A percentile compares a stretch with the other conserved stretches of the same genome.
phyloP scores from a whole-genome alignment of 1,140 invertebrate genomes.

The Eueides isabella region DNA sequence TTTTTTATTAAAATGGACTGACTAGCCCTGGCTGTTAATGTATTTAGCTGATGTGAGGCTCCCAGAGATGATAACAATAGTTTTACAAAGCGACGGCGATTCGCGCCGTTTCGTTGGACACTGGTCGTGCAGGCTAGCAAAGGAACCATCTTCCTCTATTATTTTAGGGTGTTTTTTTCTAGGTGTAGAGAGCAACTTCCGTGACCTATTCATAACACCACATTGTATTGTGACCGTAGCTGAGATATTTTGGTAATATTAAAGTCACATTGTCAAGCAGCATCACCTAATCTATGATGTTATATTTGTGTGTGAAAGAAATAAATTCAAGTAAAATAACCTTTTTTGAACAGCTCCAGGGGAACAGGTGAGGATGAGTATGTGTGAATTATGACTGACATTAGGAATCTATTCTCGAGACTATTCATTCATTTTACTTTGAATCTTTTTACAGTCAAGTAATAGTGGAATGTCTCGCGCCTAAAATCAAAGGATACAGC shows the following conservation, averaged over 20 bases:
- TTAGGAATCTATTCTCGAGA: slow-evolving; percentile 67
- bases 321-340: slow-evolving; percentile 77
- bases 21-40: slow-evolving; percentile 64
- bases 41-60: slow-evolving; percentile 70
- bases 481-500: slow-evolving; percentile 51
- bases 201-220: slow-evolving; percentile 63
- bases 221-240: slow-evolving; percentile 71
- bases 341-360: slow-evolving; percentile 80
- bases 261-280: slow-evolving; percentile 74
- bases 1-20: slow-evolving; percentile 73
- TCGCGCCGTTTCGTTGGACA: slow-evolving; percentile 46
- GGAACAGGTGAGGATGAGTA: slow-evolving; percentile 80
- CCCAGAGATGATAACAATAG: slow-evolving; percentile 56
- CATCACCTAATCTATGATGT: slow-evolving; percentile 77
- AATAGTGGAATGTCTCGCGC: slow-evolving; percentile 51
- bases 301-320: slow-evolving; percentile 77
- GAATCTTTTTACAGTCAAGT: slow-evolving; percentile 50
- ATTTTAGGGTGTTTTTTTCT: slow-evolving; percentile 82
- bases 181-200: slow-evolving; percentile 69
- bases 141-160: slow-evolving; percentile 56
- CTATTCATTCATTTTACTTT: slow-evolving; percentile 51
- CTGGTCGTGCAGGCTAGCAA: slow-evolving; percentile 39
- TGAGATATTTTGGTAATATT: slow-evolving; percentile 75
- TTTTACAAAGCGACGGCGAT: slow-evolving; percentile 50
- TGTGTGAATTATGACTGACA: slow-evolving; percentile 73